Evolutionary conservation across 2,797 vertebrate species (phyloP), one percentile per base, ranked within the genome.

Genomic region (Saxicola maurus): DNA sequence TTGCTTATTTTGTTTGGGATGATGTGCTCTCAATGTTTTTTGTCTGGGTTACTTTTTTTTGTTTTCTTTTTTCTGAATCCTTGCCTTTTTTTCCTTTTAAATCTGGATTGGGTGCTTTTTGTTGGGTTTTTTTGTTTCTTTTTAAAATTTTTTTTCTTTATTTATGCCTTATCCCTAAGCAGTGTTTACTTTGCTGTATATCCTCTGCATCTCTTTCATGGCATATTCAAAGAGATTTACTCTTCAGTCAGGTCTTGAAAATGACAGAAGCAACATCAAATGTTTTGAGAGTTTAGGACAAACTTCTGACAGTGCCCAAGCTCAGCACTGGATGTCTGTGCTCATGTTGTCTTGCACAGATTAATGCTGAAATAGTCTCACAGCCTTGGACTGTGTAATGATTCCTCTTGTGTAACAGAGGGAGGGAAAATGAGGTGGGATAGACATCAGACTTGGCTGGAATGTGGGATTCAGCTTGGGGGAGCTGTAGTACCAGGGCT

Each of bases 331-430:
- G 64, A 55, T 53, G 27, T 49, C 51, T 78, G 48, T 75, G 60
- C 68, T 91, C 40, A 56, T 30, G 37, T 78, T 51, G 14, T 69
- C 46, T 59, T 56, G 27, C 72, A 75, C 43, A 68, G 62, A 81
- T 91, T 66, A 86, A 82, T 71, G 48, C 86, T 86, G 67, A 88
- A 86, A 62, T 66, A 79, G 62, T 42, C 27, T 59, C 27, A 12
- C 33, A 60, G 73, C 48, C 42, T 78, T 62, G 59, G 67, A 51
- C 62, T 79, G 33, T 1, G 7, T 76, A 52, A 66, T 57, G 48
- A 72, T 93, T 66, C 60, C 66, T 23, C 55, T 61, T 59, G 82
- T 81, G 72, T 91, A 82, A 78, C 31, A 0, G 2, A 57, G 28
- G n/a, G 55, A 62, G 68, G 31, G 52, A 57, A 72, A 60, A 69